A percentile compares a stretch with the other conserved stretches of the same genome.
Conservation (phyloP, 2,888 invertebrate species). For the Tipula vernalis region DNA sequence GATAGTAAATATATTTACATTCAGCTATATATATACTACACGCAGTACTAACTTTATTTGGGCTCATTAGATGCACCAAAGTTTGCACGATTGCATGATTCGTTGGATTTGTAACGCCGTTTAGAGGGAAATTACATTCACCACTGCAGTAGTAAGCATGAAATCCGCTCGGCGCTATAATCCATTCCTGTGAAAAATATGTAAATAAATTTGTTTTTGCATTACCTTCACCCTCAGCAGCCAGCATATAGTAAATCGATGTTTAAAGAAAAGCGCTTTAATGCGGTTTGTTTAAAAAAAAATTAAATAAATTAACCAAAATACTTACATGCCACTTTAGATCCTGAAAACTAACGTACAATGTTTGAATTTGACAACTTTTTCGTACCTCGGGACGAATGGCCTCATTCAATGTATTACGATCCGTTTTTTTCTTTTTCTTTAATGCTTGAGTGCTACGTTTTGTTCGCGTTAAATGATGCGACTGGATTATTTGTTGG, state of each 20-base stretch:
- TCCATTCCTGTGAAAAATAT: conserved; percentile 62
- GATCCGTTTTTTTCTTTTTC: conserved; percentile 22
- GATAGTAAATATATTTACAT: background rate
- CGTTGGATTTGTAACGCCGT: conserved; percentile 89
- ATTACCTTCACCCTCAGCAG: background rate
- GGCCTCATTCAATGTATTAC: conserved; percentile 28
- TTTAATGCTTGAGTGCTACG: conserved; percentile 19
- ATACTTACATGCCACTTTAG: conserved; percentile 64
- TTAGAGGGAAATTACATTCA: conserved; percentile 86
- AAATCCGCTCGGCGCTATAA: conserved; percentile 91
- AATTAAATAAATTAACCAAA: background rate
- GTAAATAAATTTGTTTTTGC: background rate
- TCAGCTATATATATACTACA: too few species aligned
- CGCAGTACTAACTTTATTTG: conserved; percentile 44
- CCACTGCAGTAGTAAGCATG: conserved; percentile 90
- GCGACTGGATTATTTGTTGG: conserved; percentile 35
- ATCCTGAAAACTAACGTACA: conserved; percentile 88
- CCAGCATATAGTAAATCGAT: background rate
- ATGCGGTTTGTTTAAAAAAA: background rate
- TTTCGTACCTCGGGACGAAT: conserved; percentile 39
- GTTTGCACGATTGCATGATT: conserved; percentile 95
- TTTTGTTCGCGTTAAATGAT: conserved; percentile 25
- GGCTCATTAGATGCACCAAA: conserved; percentile 72
- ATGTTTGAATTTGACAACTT: conserved; percentile 77
- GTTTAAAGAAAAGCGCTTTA: background rate